Conservation (phyloP, 2,797 vertebrate genomes). For the Kryptopterus vitreolus region DNA sequence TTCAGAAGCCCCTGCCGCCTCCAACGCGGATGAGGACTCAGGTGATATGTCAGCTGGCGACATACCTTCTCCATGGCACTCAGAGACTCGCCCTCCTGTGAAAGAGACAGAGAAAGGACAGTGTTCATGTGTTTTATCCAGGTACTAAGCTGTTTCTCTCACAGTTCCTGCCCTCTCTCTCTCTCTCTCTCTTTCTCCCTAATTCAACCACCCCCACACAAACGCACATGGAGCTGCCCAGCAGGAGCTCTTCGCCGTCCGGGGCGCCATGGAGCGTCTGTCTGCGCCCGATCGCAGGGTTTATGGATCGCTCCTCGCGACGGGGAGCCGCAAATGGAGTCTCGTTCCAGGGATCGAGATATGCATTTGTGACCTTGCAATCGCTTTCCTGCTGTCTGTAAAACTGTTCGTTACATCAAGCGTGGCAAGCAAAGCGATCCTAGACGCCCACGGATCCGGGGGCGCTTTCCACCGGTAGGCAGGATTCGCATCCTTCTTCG, state of each 20-base stretch:
- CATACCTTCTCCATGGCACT: constrained; percentile 95
- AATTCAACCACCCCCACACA: constrained; percentile 6
- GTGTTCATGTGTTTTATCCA: background rate
- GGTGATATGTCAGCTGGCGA: constrained; percentile 93
- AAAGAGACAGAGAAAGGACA: background rate
- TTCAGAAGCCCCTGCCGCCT: constrained; percentile 86
- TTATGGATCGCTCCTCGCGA: constrained; percentile 33
- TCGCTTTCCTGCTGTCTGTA: background rate
- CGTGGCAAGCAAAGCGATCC: background rate
- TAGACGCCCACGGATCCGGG: background rate
- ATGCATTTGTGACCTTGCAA: constrained; percentile 3
- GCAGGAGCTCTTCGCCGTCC: constrained; percentile 18
- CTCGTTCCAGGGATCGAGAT: background rate
- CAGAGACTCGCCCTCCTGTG: constrained; percentile 87
- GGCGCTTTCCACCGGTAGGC: background rate
- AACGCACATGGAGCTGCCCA: constrained; percentile 24
- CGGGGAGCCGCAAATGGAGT: background rate
- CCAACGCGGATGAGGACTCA: constrained; percentile 94
- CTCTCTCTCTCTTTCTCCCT: background rate
- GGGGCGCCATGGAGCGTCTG: constrained; percentile 14
- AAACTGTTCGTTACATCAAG: constrained; percentile 12
- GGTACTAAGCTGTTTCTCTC: background rate
- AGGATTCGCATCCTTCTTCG: background rate
- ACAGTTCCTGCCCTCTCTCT: background rate
- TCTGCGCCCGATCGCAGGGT: constrained; percentile 34